Conservation (phyloP, 2,888 invertebrate genomes). For the Atethmia centrago region DNA sequence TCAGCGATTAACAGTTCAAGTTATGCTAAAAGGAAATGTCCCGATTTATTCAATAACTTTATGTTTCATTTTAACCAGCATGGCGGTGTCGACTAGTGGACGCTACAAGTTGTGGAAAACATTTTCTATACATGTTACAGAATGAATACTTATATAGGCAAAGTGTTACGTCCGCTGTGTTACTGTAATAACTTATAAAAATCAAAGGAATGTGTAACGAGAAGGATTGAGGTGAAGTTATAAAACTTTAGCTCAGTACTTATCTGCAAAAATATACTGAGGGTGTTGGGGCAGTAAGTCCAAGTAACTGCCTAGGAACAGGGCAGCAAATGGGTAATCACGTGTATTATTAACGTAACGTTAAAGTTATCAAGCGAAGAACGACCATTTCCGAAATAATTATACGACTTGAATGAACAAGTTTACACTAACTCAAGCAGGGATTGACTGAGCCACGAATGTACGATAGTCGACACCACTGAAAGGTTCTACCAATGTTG, state of each 20-base stretch:
- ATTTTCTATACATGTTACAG: neutral
- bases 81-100: too few species aligned
- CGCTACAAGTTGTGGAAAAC: neutral
- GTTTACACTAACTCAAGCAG: neutral
- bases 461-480: too few species aligned
- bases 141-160: neutral
- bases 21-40: neutral
- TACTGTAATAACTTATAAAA: neutral
- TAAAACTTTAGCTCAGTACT: neutral
- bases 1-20: constrained; percentile 1
- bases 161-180: neutral
- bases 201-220: neutral
- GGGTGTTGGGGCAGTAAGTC: too few species aligned
- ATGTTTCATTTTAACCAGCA: neutral
- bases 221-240: neutral
- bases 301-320: neutral
- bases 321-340: neutral
- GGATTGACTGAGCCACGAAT: neutral
- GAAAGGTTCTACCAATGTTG: too few species aligned
- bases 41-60: neutral
- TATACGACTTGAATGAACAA: neutral
- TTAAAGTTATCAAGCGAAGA: neutral
- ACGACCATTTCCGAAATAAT: neutral
- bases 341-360: neutral
- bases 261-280: neutral